Percentiles rank a stretch among this genome's conserved stretches.
Evolutionary conservation across 2,113 vertebrate species (phyloP).

Genomic region (Hylia prasina): DNA sequence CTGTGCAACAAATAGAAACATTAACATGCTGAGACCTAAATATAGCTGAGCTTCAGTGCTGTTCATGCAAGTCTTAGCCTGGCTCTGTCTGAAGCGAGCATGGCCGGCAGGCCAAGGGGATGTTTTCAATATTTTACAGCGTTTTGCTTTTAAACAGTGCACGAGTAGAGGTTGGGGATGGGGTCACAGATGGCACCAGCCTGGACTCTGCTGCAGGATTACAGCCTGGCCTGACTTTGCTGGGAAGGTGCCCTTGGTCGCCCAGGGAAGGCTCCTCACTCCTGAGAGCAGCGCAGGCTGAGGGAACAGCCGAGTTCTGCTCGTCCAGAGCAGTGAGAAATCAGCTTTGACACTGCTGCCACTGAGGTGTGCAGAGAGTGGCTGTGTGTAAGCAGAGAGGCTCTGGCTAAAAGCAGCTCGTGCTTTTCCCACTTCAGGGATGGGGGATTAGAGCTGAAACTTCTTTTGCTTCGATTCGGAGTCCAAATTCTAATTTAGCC

Average conservation of each 20-base stretch:
- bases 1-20: slow-evolving; percentile 66
- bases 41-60: slow-evolving; percentile 37
- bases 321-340: neutral
- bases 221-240: neutral
- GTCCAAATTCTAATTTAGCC: neutral
- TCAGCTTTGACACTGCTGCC: neutral
- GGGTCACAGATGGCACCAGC: neutral
- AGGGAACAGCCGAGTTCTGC: neutral
- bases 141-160: neutral
- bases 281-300: neutral
- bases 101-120: neutral
- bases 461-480: neutral
- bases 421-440: neutral
- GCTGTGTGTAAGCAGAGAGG: accelerated
- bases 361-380: neutral
- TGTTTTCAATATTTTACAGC: slow-evolving; percentile 36
- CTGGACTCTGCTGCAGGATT: neutral
- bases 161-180: neutral
- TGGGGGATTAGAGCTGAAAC: neutral
- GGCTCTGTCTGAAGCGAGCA: neutral
- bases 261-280: neutral
- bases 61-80: slow-evolving; percentile 36
- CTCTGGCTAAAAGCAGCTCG: neutral
- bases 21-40: slow-evolving; percentile 62
- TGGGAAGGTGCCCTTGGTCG: slow-evolving; percentile 2